Conservation (phyloP, 2,113 vertebrate species). For the Erpornis zantholeuca region DNA sequence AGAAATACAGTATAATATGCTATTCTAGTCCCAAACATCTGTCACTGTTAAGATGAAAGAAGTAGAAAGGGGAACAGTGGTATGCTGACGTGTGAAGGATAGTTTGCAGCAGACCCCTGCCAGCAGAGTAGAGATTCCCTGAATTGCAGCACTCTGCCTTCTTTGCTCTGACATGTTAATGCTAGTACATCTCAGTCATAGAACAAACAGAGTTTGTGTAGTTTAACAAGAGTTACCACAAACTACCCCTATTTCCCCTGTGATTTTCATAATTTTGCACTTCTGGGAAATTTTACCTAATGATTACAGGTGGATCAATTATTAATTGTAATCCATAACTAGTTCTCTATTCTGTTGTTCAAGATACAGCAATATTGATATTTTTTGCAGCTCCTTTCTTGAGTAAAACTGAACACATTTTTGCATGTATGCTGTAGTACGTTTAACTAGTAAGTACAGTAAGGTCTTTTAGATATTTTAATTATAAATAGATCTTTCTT, state of each 20-base stretch:
- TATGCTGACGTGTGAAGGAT: fast-evolving
- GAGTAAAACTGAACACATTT: background rate
- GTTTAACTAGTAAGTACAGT: background rate
- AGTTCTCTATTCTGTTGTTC: background rate
- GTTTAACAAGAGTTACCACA: background rate
- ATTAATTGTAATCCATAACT: background rate
- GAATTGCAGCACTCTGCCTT: background rate
- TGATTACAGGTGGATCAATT: background rate
- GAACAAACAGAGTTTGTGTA: background rate
- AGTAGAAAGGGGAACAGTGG: background rate
- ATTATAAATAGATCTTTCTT: background rate
- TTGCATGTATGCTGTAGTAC: background rate
- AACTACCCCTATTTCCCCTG: fast-evolving
- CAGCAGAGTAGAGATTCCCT: background rate
- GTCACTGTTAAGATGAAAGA: background rate
- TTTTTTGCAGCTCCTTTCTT: background rate
- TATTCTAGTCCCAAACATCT: background rate
- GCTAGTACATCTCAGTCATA: background rate
- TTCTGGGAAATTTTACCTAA: background rate
- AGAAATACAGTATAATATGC: background rate
- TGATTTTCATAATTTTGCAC: background rate
- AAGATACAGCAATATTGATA: background rate
- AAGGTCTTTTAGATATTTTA: background rate
- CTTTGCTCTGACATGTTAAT: background rate
- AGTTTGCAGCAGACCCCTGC: background rate